Conservation (phyloP, 2,888 invertebrate species). For the Pyralis farinalis region DNA sequence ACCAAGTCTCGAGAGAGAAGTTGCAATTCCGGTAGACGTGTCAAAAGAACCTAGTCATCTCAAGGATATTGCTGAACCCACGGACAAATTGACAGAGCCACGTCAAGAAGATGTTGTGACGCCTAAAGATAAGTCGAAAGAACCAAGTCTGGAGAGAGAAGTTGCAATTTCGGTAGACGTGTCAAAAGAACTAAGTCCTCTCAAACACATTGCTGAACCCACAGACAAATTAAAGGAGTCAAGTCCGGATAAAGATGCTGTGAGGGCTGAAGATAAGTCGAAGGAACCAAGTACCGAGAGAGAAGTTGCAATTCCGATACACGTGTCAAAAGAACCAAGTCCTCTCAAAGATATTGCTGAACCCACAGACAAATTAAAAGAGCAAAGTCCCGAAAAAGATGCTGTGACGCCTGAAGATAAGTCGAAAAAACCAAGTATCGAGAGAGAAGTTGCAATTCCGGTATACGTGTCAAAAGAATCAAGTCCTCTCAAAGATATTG, state of each 20-base stretch:
- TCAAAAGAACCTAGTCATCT: neutral
- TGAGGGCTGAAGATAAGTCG: neutral
- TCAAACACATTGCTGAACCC: conserved; percentile 1
- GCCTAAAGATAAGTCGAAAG: neutral
- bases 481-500: neutral
- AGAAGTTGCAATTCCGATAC: neutral
- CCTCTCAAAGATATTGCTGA: neutral
- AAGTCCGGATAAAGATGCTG: neutral
- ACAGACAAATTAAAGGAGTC: conserved; percentile 1
- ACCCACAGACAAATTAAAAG: neutral
- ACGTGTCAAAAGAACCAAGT: neutral
- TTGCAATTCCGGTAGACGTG: neutral
- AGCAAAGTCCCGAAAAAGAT: neutral
- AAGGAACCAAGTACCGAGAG: neutral
- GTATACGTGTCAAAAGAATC: neutral
- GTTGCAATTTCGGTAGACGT: neutral
- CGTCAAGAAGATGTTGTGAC: neutral
- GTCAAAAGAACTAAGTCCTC: conserved; percentile 6
- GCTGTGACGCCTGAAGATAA: neutral
- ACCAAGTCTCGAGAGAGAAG: neutral
- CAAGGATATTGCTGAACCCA: neutral
- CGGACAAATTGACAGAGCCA: neutral
- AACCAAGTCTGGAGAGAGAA: neutral
- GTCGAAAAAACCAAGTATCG: neutral
- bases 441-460: neutral